Evolutionary conservation across 1,140 invertebrate genomes (phyloP).

Genomic region (Myzus persicae): DNA sequence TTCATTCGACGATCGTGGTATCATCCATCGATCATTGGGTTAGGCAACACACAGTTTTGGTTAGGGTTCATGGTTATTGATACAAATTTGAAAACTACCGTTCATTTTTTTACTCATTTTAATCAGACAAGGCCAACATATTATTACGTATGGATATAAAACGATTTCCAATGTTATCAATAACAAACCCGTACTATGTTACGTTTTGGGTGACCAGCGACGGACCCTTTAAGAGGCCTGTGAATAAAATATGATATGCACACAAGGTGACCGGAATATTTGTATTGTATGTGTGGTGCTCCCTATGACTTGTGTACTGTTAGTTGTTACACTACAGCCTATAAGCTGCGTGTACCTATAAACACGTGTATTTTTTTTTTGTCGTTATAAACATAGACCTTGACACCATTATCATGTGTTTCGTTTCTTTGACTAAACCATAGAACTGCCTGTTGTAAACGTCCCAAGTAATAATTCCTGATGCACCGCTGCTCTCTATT

Average conservation of each 20-base stretch:
- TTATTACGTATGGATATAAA: background rate
- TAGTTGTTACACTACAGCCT: background rate
- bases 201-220: background rate
- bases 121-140: background rate
- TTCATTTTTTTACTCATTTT: background rate
- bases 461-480: background rate
- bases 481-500: background rate
- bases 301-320: background rate
- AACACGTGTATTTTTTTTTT: background rate
- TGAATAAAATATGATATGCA: background rate
- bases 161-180: background rate
- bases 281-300: background rate
- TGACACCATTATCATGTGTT: slow-evolving; percentile 44
- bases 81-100: background rate
- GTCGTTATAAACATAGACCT: background rate
- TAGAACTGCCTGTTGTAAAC: background rate
- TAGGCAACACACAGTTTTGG: background rate
- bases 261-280: background rate
- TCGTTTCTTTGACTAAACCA: background rate
- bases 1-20: background rate
- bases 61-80: background rate
- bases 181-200: background rate
- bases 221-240: background rate
- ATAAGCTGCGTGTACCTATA: background rate
- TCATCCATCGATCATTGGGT: background rate